Conservation (phyloP, 1,140 invertebrate genomes). For the Asbolus verrucosus region DNA sequence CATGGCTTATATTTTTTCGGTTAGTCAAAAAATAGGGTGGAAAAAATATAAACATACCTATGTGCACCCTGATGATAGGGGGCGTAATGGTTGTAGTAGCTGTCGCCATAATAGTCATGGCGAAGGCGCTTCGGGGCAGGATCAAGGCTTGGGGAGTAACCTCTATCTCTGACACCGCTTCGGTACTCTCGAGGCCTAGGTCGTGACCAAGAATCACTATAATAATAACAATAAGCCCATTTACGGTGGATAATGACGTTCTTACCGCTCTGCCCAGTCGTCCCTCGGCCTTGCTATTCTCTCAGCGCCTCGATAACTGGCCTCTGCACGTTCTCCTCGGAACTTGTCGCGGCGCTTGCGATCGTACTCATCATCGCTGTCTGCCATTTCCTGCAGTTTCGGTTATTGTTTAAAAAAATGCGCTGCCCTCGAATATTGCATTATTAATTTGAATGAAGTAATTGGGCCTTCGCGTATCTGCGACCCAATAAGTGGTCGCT, state of each 20-base stretch:
- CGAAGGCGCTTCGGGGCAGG: slow-evolving; percentile 86
- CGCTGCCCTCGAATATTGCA: no score
- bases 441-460: no score
- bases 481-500: no score
- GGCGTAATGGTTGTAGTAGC: slow-evolving; percentile 70
- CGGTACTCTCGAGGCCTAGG: slow-evolving; percentile 76
- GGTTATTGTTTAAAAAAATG: no score
- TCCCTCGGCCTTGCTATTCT: slow-evolving; percentile 78
- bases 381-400: slow-evolving; percentile 78
- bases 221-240: slow-evolving; percentile 50
- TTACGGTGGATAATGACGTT: slow-evolving; percentile 7
- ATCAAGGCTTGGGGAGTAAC: slow-evolving; percentile 86
- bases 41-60: slow-evolving; percentile 58
- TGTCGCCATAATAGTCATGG: slow-evolving; percentile 72
- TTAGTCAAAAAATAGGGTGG: no score
- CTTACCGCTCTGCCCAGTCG: slow-evolving; percentile 80
- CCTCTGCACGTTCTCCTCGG: slow-evolving; percentile 84
- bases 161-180: slow-evolving; percentile 64
- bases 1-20: no score
- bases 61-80: slow-evolving; percentile 65
- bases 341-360: slow-evolving; percentile 90
- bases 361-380: slow-evolving; percentile 93
- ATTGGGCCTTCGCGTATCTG: no score
- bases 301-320: slow-evolving; percentile 80
- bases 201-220: slow-evolving; percentile 72